Evolutionary conservation across 1,140 invertebrate genomes (phyloP), one percentile per base, ranked within the genome.

Genomic region (Drosophila nigromelanica): DNA sequence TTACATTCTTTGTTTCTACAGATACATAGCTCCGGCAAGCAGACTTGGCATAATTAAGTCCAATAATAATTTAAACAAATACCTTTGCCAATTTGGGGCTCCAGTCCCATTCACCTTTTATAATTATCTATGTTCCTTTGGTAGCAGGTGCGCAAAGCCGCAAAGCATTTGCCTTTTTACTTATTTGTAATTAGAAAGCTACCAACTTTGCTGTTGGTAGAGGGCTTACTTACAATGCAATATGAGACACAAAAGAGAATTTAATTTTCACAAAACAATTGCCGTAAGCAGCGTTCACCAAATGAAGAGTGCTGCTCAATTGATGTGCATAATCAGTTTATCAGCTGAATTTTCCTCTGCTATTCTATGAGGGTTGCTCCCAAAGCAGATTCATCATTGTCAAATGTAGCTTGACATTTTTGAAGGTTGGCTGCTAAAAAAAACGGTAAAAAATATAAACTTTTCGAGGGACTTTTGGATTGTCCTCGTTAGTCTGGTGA

Each of bases 261-360:
- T 89, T 77, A 89, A 83, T 89, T 89, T 90, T 85, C 83, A 76
- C 76, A 80, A 89, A 89, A 89, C 83, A 89, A 89, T 89, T 78
- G 83, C 83, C 85, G 79, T 76, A 71, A 89, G 68, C 39, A 56
- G 18, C 61, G 50, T 51, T 12, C 12, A 8, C 11, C 42, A 47
- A 56, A 59, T 68, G 33, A 59, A 58, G 64, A 82, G 79, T 78
- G 43, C 62, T 51, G 62, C 81, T 54, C 80, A 86, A 86, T 87
- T 86, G 82, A 89, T 87, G 83, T 89, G 76, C 86, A 79, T 89
- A 89, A 89, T 89, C 83, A 89, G 83, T 89, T 89, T 89, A 89
- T 85, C 80, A 72, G 70, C 87, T 59, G 76, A 70, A 45, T 66
- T 66, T 56, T 52, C 30, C 35, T 30, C 24, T 2, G 21, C 43